Evolutionary conservation across 2,797 vertebrate species (phyloP).

Genomic region (Sparidentex hasta): DNA sequence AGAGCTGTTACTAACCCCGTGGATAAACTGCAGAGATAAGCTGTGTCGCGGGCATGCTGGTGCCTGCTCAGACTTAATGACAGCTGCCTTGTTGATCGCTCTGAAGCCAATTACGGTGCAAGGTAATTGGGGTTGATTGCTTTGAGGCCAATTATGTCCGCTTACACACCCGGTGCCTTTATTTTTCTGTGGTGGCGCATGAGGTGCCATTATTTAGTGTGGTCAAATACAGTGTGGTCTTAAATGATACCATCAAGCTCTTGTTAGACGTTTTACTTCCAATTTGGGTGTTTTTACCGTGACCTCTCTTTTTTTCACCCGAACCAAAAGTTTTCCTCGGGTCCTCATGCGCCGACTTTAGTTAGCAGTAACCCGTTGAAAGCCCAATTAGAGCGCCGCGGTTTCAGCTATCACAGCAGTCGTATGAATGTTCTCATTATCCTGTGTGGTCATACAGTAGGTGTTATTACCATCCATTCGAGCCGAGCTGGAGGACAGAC

Average conservation of each 20-base stretch:
- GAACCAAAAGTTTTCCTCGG: conserved; percentile 27
- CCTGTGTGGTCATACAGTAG: conserved; percentile 57
- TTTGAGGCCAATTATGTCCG: conserved; percentile 79
- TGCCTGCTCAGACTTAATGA: conserved; percentile 77
- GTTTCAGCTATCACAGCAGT: conserved; percentile 49
- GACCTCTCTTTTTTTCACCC: conserved; percentile 6
- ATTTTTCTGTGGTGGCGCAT: conserved; percentile 57
- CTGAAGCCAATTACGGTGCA: conserved; percentile 76
- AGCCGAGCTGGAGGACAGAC: conserved; percentile 41
- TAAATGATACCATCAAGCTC: conserved; percentile 64
- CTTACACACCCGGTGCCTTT: conserved; percentile 65
- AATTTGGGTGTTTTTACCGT: conserved; percentile 25
- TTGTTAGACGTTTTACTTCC: conserved; percentile 41
- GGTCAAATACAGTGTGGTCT: conserved; percentile 69
- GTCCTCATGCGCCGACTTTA: conserved; percentile 39
- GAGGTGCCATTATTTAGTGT: conserved; percentile 63
- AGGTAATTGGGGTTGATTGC: conserved; percentile 83
- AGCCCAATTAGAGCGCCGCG: conserved; percentile 63
- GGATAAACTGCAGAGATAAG: conserved; percentile 75
- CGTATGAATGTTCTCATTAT: conserved; percentile 72
- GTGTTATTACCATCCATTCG: conserved; percentile 60
- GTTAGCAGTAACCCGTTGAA: conserved; percentile 45
- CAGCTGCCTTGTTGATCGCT: conserved; percentile 76
- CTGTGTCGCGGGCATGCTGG: conserved; percentile 73
- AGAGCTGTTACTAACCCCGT: conserved; percentile 51